Evolutionary conservation across 2,888 invertebrate genomes (phyloP).

Genomic region (Oscheius myriophilus): DNA sequence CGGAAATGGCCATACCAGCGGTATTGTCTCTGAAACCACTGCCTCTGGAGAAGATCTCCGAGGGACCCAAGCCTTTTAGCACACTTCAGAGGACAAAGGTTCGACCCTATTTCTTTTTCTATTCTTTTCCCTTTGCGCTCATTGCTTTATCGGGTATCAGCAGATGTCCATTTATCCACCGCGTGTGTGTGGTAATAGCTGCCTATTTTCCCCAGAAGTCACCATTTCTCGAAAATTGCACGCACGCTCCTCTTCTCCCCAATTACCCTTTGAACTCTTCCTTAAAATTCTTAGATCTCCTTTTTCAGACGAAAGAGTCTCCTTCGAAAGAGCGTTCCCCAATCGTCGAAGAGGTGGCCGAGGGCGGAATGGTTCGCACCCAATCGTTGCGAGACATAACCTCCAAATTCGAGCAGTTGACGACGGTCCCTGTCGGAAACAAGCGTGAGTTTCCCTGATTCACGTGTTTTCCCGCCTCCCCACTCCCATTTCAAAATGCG

Average conservation of each 20-base stretch:
- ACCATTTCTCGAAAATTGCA: too few species aligned
- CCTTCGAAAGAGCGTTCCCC: constrained; percentile 32
- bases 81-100: constrained; percentile 37
- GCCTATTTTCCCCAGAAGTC: too few species aligned
- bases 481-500: not conserved
- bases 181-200: too few species aligned
- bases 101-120: not conserved
- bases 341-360: constrained; percentile 8
- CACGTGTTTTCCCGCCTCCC: not conserved
- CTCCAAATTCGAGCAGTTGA: constrained; percentile 58
- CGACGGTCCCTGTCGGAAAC: constrained; percentile 2
- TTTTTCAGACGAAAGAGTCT: constrained; percentile 30
- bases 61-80: constrained; percentile 33
- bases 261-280: too few species aligned
- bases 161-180: too few species aligned
- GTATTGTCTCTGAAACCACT: constrained; percentile 6
- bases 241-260: too few species aligned
- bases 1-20: constrained; percentile 35
- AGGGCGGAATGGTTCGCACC: constrained; percentile 51
- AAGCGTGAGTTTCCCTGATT: constrained; percentile 14
- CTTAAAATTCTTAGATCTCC: not conserved
- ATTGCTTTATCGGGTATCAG: too few species aligned
- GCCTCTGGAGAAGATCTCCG: constrained; percentile 19
- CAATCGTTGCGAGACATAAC: constrained; percentile 64
- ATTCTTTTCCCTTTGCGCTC: constrained; percentile 1